Evolutionary conservation across 2,113 vertebrate genomes (phyloP).

Genomic region (Chaetodon auriga): DNA sequence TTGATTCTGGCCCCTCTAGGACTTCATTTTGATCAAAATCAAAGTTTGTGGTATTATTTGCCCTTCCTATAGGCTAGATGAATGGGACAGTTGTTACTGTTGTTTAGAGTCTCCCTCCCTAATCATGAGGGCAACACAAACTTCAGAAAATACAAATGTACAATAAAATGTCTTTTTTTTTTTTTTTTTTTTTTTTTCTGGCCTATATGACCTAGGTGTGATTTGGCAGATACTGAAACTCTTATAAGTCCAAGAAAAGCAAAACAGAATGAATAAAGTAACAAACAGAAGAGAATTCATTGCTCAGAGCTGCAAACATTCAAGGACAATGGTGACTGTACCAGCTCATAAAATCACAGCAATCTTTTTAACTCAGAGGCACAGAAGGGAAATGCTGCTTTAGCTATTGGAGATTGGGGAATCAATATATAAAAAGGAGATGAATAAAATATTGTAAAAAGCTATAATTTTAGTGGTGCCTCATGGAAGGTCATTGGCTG

Average conservation of each 20-base stretch:
- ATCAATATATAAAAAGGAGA: constrained; percentile 46
- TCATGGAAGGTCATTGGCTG: constrained; percentile 40
- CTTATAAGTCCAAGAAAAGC: constrained; percentile 21
- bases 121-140: not conserved
- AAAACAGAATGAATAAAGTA: constrained; percentile 33
- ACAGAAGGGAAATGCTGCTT: constrained; percentile 4
- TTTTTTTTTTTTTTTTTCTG: not conserved
- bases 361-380: constrained; percentile 24
- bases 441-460: constrained; percentile 34
- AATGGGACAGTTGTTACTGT: not conserved
- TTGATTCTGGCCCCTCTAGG: not conserved
- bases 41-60: not conserved
- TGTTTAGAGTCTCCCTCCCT: not conserved
- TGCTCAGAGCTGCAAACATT: constrained; percentile 21
- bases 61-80: not conserved
- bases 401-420: constrained; percentile 15
- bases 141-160: not conserved
- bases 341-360: constrained; percentile 38
- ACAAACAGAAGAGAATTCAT: constrained; percentile 30
- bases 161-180: not conserved
- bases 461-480: constrained; percentile 13
- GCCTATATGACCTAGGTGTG: not conserved
- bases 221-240: not conserved
- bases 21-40: not conserved
- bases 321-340: constrained; percentile 47